Conservation (phyloP, 2,113 vertebrate genomes). For the Romanogobio albipinnatus region DNA sequence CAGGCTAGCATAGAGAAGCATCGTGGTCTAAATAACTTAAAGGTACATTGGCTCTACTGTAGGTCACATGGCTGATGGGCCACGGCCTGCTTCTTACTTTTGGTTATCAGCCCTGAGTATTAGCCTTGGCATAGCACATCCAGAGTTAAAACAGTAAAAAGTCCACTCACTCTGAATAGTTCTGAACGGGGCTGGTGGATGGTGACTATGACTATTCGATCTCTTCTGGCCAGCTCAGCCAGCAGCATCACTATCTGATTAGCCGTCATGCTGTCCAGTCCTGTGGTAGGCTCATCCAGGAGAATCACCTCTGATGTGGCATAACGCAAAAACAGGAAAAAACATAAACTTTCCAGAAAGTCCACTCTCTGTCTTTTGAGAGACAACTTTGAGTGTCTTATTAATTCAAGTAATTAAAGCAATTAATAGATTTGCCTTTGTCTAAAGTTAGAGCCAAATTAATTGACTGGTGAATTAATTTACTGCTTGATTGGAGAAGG, state of each 20-base stretch:
- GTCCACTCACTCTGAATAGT: slow-evolving; percentile 85
- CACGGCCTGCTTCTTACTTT: too few species aligned
- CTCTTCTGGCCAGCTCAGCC: slow-evolving; percentile 82
- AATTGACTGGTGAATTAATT: slow-evolving; percentile 83
- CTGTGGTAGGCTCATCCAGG: slow-evolving; percentile 93
- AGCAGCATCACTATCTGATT: slow-evolving; percentile 90
- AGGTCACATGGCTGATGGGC: too few species aligned
- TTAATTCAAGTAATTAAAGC: slow-evolving; percentile 77
- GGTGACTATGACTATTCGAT: slow-evolving; percentile 90
- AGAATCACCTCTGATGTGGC: slow-evolving; percentile 86
- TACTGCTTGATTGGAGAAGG: slow-evolving; percentile 79
- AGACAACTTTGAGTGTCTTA: slow-evolving; percentile 65
- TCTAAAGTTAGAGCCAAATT: slow-evolving; percentile 74
- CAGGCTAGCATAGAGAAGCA: too few species aligned
- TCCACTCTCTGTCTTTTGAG: slow-evolving; percentile 53
- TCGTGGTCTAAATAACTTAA: too few species aligned
- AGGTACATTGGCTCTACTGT: too few species aligned
- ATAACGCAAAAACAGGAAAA: slow-evolving; percentile 28
- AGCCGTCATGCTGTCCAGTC: slow-evolving; percentile 93
- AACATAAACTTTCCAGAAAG: slow-evolving; percentile 57
- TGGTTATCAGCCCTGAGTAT: neutral
- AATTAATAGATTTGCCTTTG: slow-evolving; percentile 80
- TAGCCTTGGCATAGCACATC: neutral
- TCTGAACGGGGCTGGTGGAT: slow-evolving; percentile 97
- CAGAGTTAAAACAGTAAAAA: neutral